Percentiles rank a stretch among this genome's conserved stretches.
Conservation (phyloP, 2,888 invertebrate species). For the Tipula vernalis region DNA sequence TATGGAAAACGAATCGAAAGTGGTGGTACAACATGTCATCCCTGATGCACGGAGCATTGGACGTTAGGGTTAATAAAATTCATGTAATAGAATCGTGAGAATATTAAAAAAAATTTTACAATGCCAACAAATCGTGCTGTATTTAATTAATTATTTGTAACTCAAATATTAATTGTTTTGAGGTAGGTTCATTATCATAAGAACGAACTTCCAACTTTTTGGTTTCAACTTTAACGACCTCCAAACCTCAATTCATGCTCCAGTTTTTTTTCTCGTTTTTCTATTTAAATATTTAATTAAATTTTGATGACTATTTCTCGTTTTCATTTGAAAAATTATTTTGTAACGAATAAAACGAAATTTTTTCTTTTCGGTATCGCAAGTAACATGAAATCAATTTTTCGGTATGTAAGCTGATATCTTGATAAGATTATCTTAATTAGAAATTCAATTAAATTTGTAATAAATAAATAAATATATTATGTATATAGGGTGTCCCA, state of each 20-base stretch:
- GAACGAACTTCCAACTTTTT: too few relatives aligned
- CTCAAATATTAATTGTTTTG: too few relatives aligned
- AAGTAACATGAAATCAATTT: not conserved
- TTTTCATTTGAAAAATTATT: not conserved
- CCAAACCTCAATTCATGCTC: not conserved
- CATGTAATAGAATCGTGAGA: too few relatives aligned
- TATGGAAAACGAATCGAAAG: too few relatives aligned
- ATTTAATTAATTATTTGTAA: too few relatives aligned
- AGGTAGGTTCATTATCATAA: too few relatives aligned
- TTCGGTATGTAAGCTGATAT: not conserved
- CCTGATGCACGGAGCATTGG: too few relatives aligned
- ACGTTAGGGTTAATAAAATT: too few relatives aligned
- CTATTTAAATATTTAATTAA: not conserved
- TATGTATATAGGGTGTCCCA: not conserved
- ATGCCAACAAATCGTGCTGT: too few relatives aligned
- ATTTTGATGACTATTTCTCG: not conserved
- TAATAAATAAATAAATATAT: not conserved
- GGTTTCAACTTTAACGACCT: not conserved
- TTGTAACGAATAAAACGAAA: not conserved
- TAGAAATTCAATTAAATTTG: not conserved
- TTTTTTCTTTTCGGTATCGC: not conserved
- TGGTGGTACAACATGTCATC: too few relatives aligned
- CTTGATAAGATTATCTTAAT: not conserved
- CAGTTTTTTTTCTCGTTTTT: not conserved
- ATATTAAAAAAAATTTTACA: too few relatives aligned